phyloP scores from a whole-genome alignment of 2,113 vertebrate genomes.

The Entosphenus tridentatus region DNA sequence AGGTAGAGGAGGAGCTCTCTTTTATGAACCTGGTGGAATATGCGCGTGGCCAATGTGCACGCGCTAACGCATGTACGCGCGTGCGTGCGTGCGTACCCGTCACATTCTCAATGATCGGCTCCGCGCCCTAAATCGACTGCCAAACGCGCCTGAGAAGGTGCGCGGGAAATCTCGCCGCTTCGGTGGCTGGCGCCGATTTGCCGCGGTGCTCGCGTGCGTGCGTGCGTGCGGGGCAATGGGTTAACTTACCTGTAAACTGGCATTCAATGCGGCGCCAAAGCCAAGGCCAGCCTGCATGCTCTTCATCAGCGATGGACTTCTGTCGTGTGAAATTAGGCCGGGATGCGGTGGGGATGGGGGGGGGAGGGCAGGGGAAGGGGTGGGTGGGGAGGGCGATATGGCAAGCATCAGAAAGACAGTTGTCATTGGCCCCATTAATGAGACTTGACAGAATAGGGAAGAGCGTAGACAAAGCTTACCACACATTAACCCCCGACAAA shows the following conservation, averaged over 20 bases:
- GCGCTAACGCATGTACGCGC: background rate
- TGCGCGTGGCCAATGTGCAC: background rate
- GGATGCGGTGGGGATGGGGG: background rate
- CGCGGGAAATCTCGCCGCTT: no score
- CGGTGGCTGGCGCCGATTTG: no score
- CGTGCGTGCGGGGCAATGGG: background rate
- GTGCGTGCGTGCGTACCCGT: background rate
- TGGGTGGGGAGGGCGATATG: no score
- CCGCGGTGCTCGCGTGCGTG: background rate
- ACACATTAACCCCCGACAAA: no score
- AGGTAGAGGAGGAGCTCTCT: background rate
- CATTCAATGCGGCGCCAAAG: background rate
- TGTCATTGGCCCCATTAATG: no score
- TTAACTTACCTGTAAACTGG: slow-evolving; percentile 4
- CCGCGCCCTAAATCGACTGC: no score
- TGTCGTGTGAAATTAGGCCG: background rate
- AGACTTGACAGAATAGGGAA: no score
- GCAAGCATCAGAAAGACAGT: no score
- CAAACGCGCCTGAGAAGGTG: no score
- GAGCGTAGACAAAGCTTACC: no score
- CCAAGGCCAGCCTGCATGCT: slow-evolving; percentile 2
- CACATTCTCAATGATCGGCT: no score
- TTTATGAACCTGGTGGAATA: background rate
- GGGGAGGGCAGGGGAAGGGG: background rate
- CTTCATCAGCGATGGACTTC: slow-evolving; percentile 3